Conservation (phyloP, 2,113 vertebrate genomes). For the Mola mola region DNA sequence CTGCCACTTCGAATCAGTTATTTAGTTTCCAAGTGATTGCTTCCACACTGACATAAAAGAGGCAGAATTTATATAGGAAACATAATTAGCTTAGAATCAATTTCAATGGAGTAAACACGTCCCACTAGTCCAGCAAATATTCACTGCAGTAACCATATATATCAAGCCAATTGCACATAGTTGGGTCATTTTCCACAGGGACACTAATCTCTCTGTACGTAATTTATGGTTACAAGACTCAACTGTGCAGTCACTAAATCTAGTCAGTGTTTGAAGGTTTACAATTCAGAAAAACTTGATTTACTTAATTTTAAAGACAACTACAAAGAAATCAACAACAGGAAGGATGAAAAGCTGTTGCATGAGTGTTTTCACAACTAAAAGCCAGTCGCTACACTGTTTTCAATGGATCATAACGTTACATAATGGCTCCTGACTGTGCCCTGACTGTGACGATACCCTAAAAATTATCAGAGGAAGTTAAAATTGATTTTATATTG, state of each 20-base stretch:
- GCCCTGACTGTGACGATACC: no score
- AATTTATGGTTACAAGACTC: neutral
- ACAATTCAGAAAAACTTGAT: no score
- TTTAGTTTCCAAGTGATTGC: neutral
- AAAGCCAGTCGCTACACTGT: no score
- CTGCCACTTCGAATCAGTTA: slow-evolving; percentile 3
- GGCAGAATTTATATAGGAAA: neutral
- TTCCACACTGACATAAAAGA: neutral
- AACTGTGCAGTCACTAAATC: slow-evolving; percentile 1
- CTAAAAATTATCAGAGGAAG: neutral
- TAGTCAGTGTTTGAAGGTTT: neutral
- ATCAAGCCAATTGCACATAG: slow-evolving; percentile 8
- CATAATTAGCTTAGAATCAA: slow-evolving; percentile 5
- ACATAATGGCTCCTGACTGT: no score
- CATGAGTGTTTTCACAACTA: no score
- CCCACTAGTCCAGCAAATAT: neutral
- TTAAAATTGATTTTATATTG: neutral
- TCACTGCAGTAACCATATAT: neutral
- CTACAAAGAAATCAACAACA: no score
- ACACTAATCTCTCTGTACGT: neutral
- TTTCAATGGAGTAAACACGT: neutral
- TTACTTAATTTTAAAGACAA: no score
- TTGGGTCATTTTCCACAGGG: slow-evolving; percentile 9
- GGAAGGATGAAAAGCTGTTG: no score
- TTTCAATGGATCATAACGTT: no score